phyloP scores from a whole-genome alignment of 2,113 vertebrate species.

The Butorides virescens region DNA sequence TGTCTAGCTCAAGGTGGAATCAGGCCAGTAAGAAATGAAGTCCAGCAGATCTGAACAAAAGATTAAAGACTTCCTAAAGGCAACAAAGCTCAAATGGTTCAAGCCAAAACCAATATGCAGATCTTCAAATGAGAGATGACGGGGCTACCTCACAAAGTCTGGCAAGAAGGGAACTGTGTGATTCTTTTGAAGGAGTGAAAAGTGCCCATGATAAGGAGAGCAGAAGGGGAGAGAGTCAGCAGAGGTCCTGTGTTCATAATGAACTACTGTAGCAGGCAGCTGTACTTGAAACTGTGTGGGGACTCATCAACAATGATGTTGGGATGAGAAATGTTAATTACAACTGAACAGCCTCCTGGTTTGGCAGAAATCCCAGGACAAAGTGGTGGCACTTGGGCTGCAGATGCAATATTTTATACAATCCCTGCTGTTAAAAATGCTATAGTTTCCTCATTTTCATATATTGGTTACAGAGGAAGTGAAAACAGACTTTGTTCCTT shows the following conservation, averaged over 20 bases:
- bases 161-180: background rate
- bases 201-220: background rate
- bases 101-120: background rate
- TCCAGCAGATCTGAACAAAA: slow-evolving; percentile 12
- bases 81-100: background rate
- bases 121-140: background rate
- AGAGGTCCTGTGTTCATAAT: slow-evolving; percentile 36
- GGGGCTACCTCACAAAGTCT: background rate
- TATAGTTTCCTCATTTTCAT: background rate
- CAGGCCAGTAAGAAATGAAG: background rate
- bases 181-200: background rate
- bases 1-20: background rate
- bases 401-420: background rate
- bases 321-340: slow-evolving; percentile 57
- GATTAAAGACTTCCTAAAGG: background rate
- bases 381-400: background rate
- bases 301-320: slow-evolving; percentile 35
- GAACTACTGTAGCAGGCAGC: slow-evolving; percentile 24
- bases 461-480: background rate
- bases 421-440: background rate
- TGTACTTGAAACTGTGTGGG: slow-evolving; percentile 30
- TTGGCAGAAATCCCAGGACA: slow-evolving; percentile 56
- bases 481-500: background rate
- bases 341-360: slow-evolving; percentile 5
- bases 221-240: slow-evolving; percentile 35